Conservation (phyloP, 1,140 invertebrate species). For the Pseudomyrmex cubaensis region DNA sequence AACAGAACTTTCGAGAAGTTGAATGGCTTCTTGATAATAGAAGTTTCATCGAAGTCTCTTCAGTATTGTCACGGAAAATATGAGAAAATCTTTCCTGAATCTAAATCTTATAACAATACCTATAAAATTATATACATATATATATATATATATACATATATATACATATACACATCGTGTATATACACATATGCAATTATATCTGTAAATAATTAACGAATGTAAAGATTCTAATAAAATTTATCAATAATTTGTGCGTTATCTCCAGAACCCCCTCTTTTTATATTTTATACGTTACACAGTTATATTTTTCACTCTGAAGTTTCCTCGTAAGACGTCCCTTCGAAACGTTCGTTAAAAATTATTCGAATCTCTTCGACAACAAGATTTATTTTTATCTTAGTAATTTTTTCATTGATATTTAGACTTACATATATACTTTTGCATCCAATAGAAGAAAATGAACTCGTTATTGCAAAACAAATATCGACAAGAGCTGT, state of each 20-base stretch:
- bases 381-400: background rate
- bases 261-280: slow-evolving; percentile 37
- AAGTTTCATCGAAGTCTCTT: slow-evolving; percentile 46
- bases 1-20: slow-evolving; percentile 18
- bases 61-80: slow-evolving; percentile 42
- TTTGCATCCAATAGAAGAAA: background rate
- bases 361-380: background rate
- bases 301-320: slow-evolving; percentile 4
- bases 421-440: no score
- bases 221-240: slow-evolving; percentile 62
- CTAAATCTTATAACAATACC: slow-evolving; percentile 30
- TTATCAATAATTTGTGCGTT: slow-evolving; percentile 56
- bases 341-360: slow-evolving; percentile 7
- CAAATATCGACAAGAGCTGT: background rate
- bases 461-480: background rate
- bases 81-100: slow-evolving; percentile 49
- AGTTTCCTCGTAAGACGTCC: slow-evolving; percentile 3
- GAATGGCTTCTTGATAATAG: background rate
- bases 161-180: slow-evolving; percentile 40
- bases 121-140: slow-evolving; percentile 41
- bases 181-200: slow-evolving; percentile 57
- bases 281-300: background rate
- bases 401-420: no score
- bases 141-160: slow-evolving; percentile 39
- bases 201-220: slow-evolving; percentile 61